phyloP scores from a whole-genome alignment of 2,113 vertebrate species.

The Odocoileus hemionus region DNA sequence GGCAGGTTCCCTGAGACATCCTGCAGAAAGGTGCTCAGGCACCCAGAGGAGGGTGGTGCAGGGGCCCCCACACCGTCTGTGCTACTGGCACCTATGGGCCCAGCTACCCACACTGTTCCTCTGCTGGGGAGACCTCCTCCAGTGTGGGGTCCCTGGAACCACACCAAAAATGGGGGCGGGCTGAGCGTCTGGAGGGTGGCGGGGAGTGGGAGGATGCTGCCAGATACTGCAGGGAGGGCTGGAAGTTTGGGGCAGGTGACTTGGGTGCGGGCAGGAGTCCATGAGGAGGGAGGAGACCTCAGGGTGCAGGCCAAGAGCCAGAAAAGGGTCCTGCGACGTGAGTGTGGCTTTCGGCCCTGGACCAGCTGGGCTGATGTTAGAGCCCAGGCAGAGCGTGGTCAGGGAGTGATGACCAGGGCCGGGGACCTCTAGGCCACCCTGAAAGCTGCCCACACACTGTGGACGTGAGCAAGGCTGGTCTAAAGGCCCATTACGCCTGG shows the following conservation, averaged over 20 bases:
- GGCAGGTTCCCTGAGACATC: background rate
- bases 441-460: background rate
- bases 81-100: too few relatives aligned
- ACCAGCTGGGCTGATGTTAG: background rate
- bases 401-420: background rate
- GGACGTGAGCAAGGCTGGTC: background rate
- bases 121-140: background rate
- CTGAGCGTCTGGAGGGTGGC: fast-evolving
- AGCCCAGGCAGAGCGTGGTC: background rate
- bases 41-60: background rate
- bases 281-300: too few relatives aligned
- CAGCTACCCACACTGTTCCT: fast-evolving
- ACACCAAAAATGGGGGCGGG: background rate
- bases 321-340: background rate
- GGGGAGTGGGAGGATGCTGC: background rate
- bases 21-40: constrained; percentile 10
- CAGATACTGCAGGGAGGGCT: background rate
- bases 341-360: background rate
- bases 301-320: background rate
- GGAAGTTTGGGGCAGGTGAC: background rate
- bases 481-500: background rate
- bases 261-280: background rate
- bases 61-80: background rate
- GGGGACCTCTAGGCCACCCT: background rate
- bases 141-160: background rate